Evolutionary conservation across 2,797 vertebrate genomes (phyloP).

Genomic region (Trachurus trachurus): DNA sequence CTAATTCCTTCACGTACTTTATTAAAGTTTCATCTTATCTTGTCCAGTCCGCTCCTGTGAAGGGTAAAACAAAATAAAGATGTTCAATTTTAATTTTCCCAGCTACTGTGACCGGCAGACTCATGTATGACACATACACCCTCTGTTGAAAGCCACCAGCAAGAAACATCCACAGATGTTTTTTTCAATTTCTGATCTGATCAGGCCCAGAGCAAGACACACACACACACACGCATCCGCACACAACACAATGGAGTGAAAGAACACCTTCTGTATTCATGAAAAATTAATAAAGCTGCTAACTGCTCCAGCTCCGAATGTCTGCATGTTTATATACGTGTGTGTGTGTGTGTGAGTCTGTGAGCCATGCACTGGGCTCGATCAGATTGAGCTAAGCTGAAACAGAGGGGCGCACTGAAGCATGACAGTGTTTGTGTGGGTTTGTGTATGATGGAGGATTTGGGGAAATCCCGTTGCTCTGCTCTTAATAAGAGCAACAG

Average conservation of each 20-base stretch:
- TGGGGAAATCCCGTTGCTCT: constrained; percentile 46
- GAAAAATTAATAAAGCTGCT: constrained; percentile 54
- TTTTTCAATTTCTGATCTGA: constrained; percentile 66
- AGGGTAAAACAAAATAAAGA: constrained; percentile 61
- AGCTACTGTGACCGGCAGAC: constrained; percentile 45
- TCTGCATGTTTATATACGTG: constrained; percentile 17
- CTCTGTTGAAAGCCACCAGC: constrained; percentile 50
- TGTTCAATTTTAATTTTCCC: constrained; percentile 67
- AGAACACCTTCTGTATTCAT: constrained; percentile 52
- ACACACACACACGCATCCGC: constrained; percentile 17
- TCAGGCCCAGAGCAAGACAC: constrained; percentile 59
- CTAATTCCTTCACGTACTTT: constrained; percentile 62
- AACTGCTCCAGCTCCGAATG: constrained; percentile 20
- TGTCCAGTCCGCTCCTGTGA: constrained; percentile 50
- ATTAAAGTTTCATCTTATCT: constrained; percentile 71
- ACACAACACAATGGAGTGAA: constrained; percentile 24
- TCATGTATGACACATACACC: constrained; percentile 62
- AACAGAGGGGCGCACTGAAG: constrained; percentile 48
- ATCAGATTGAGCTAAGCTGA: constrained; percentile 58
- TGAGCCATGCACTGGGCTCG: constrained; percentile 23
- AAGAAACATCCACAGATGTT: constrained; percentile 63
- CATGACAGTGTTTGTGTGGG: constrained; percentile 58
- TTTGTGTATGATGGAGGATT: constrained; percentile 63
- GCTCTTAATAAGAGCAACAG: constrained; percentile 38
- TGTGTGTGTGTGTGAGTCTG: constrained; percentile 10